Evolutionary conservation across 2,888 invertebrate genomes (phyloP).

Genomic region (Lasius fuliginosus): DNA sequence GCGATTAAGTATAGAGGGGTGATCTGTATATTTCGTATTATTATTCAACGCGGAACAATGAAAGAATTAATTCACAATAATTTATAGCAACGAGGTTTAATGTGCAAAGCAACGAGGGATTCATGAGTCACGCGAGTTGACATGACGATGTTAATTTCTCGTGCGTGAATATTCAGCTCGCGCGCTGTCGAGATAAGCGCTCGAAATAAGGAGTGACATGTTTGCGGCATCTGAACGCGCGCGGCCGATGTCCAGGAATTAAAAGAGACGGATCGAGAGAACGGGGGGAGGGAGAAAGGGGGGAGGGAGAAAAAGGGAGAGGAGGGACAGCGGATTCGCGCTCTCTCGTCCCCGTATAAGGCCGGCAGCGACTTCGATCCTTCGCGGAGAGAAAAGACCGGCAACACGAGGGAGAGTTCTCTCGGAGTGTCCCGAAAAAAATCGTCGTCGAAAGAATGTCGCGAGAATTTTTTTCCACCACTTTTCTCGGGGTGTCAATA

Average conservation of each 20-base stretch:
- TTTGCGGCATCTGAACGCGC: constrained; percentile 33
- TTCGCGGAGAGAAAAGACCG: neutral
- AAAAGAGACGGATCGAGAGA: constrained; percentile 43
- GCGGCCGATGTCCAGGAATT: constrained; percentile 23
- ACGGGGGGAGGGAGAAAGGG: constrained; percentile 31
- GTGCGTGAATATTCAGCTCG: constrained; percentile 15
- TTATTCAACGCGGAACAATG: neutral
- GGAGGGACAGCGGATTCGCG: constrained; percentile 44
- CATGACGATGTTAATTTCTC: constrained; percentile 19
- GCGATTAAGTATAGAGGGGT: neutral
- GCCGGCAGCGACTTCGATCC: constrained; percentile 60
- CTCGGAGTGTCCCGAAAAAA: neutral
- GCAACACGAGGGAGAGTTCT: neutral
- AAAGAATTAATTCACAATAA: neutral
- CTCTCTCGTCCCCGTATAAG: constrained; percentile 75
- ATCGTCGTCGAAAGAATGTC: neutral
- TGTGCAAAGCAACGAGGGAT: constrained; percentile 1
- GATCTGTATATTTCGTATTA: neutral
- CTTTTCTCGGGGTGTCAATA: neutral
- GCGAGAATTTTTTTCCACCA: constrained; percentile 26
- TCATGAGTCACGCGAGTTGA: constrained; percentile 10
- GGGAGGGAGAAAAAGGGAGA: neutral
- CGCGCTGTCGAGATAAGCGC: neutral
- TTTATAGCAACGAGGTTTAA: constrained; percentile 20
- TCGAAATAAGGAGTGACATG: constrained; percentile 46